A percentile compares a stretch with the other conserved stretches of the same genome.
Evolutionary conservation across 2,797 vertebrate genomes (phyloP).

Genomic region (Pelochelys cantorii): DNA sequence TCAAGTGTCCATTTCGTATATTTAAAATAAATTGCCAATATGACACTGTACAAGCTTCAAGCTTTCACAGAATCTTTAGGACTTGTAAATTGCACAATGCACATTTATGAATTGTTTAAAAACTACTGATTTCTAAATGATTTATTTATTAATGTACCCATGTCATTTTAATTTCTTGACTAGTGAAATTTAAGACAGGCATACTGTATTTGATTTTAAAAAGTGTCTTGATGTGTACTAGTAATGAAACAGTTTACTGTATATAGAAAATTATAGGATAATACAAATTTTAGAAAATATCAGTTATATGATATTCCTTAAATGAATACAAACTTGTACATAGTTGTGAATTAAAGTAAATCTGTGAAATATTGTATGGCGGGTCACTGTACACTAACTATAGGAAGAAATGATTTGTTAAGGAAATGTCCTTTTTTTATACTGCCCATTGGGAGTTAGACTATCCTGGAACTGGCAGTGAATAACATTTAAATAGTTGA

Average conservation of each 20-base stretch:
- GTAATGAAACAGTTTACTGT: constrained; percentile 65
- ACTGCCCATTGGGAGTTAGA: background rate
- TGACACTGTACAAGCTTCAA: constrained; percentile 55
- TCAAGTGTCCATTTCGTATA: constrained; percentile 49
- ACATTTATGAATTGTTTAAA: constrained; percentile 78
- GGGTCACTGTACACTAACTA: background rate
- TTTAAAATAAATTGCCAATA: constrained; percentile 36
- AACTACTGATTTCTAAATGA: constrained; percentile 80
- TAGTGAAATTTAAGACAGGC: constrained; percentile 10
- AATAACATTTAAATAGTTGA: background rate
- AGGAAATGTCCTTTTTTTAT: background rate
- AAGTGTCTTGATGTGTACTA: constrained; percentile 36
- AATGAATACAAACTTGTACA: constrained; percentile 67
- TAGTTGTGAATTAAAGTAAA: constrained; percentile 67
- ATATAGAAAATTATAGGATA: constrained; percentile 70
- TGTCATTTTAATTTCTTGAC: constrained; percentile 48
- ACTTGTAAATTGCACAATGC: constrained; percentile 76
- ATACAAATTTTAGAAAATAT: constrained; percentile 59
- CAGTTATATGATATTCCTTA: constrained; percentile 79
- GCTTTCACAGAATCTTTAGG: constrained; percentile 69
- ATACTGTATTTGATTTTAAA: background rate
- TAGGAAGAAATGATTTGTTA: background rate
- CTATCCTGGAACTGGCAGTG: background rate
- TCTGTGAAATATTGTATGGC: constrained; percentile 59
- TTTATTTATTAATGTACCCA: constrained; percentile 81